Evolutionary conservation across 2,888 invertebrate genomes (phyloP).

Genomic region (Andrena haemorrhoa): DNA sequence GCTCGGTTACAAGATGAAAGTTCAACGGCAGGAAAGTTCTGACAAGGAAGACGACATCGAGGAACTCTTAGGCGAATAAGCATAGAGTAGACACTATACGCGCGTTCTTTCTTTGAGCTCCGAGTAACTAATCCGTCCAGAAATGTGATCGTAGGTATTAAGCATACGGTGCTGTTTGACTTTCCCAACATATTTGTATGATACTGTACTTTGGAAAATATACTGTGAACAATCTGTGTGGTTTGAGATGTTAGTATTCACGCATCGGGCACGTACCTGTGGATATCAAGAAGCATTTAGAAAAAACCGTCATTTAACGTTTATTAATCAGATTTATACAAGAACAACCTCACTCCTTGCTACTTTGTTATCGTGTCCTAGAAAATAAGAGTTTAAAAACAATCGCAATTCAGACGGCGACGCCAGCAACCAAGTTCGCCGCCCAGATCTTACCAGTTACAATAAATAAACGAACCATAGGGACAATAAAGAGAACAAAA

Average conservation of each 20-base stretch:
- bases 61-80: conserved; percentile 81
- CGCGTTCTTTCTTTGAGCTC: neutral
- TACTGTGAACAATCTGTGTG: conserved; percentile 4
- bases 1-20: conserved; percentile 80
- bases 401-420: conserved; percentile 14
- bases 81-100: neutral
- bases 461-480: conserved; percentile 60
- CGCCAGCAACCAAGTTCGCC: neutral
- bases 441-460: conserved; percentile 4
- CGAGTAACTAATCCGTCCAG: conserved; percentile 68
- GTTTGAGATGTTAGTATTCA: neutral
- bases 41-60: conserved; percentile 83
- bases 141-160: conserved; percentile 59
- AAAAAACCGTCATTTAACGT: conserved; percentile 69
- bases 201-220: conserved; percentile 31
- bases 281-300: conserved; percentile 34
- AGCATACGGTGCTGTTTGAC: neutral
- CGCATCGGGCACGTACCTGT: neutral
- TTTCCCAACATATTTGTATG: conserved; percentile 21
- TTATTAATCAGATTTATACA: conserved; percentile 72
- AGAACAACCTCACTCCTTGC: conserved; percentile 64
- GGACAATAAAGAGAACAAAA: conserved; percentile 16
- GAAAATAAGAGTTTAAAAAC: conserved; percentile 39
- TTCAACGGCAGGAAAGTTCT: conserved; percentile 78
- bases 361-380: conserved; percentile 23